Base-by-base conservation (phyloP, 2,888 invertebrate genomes). In the Orthosia gothica region DNA sequence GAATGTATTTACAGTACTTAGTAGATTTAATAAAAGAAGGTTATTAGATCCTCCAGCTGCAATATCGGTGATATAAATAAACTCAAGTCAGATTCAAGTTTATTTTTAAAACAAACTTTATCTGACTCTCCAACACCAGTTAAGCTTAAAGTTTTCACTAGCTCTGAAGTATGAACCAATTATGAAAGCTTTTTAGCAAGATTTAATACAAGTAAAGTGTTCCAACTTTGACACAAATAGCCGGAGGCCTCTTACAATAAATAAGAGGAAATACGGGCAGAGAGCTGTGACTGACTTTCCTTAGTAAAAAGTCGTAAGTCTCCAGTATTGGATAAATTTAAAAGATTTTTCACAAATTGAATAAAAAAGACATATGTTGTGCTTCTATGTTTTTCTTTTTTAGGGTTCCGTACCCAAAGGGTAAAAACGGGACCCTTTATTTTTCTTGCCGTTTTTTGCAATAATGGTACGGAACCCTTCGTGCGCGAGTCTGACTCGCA, bases 111-210 rank as follows among this genome's bases (percentile, higher is more conserved):
- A 55, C 9, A 20, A 80, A 59, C 54, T 50, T 55, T 47, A 32
- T 45, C 26, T 52, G 45, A 23, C 40, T 58, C n/a, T 18, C 23
- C 13, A 15, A 61, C 47, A 32, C 9, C 15, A 23, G 40, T 52
- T 55, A 1, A 66, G 26, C 58, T 66, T 58, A 13, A 73, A 66
- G 49, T 66, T 59, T 32, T 49, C 45, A 54, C 20, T 50, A 79
- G 58, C 55, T 79, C 74, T 20, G 20, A 59, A 65, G 55, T 47
- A 64, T 50, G 40, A 50, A 64, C n/a, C 45, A 79, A 73, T 68
- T 69, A 69, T 69, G 61, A 64, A 59, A 64, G 50, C 23, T 55
- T 55, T 61, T 79, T 4, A 47, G 12, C 20, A n/a, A 63, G 59
- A 65, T 68, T 52, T 5, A 61, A 67, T 50, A 61, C 18, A 62